Conservation (phyloP, 1,140 invertebrate species). For the Drosophila micromelanica region DNA sequence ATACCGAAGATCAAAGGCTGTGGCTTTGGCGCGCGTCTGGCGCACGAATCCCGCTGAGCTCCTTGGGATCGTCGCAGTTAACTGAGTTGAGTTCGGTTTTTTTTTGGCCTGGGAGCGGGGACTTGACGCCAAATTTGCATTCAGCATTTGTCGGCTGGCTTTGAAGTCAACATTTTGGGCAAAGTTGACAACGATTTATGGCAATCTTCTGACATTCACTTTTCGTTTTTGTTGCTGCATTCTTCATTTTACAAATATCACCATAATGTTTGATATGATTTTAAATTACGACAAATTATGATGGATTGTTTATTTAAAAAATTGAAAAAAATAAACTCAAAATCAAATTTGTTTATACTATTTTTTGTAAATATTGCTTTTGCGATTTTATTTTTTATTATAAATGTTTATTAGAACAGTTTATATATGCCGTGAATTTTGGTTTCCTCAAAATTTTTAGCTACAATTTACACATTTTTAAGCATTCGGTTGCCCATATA, state of each 20-base stretch:
- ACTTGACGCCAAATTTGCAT: neutral
- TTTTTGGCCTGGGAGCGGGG: neutral
- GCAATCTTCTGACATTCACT: slow-evolving; percentile 1
- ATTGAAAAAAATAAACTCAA: no score
- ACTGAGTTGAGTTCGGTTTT: neutral
- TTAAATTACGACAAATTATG: neutral
- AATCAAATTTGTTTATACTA: no score
- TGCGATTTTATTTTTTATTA: no score
- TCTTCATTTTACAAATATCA: neutral
- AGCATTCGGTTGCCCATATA: slow-evolving; percentile 23
- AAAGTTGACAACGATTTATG: slow-evolving; percentile 2
- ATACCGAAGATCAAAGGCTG: slow-evolving; percentile 65
- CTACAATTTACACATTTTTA: neutral
- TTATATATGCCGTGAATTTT: neutral
- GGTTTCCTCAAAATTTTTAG: neutral
- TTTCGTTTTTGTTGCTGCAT: neutral
- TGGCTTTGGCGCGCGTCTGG: slow-evolving; percentile 19
- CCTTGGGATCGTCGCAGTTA: slow-evolving; percentile 22
- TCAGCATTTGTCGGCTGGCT: slow-evolving; percentile 2
- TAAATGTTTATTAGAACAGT: neutral
- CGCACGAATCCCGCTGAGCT: slow-evolving; percentile 21
- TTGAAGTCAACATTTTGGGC: slow-evolving; percentile 9
- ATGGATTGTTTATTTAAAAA: neutral
- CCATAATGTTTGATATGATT: no score
- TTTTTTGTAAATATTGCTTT: no score